Evolutionary conservation across 2,888 invertebrate species (phyloP).

Genomic region (Ectemnius cavifrons): DNA sequence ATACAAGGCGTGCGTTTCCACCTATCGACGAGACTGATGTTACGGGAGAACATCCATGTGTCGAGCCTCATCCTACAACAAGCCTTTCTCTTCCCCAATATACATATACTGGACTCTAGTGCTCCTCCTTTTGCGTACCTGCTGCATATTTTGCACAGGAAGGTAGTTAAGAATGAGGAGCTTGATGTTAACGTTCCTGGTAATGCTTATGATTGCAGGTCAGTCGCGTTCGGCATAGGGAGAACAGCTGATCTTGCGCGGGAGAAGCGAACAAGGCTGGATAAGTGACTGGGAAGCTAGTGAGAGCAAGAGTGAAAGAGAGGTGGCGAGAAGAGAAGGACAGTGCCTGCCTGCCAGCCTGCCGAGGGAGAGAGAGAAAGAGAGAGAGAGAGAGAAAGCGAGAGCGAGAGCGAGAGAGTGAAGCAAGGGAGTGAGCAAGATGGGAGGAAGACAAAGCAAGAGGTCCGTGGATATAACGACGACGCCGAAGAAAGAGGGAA

Average conservation of each 20-base stretch:
- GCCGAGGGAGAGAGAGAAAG: not conserved
- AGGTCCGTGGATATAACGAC: slow-evolving; percentile 92
- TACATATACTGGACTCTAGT: no score
- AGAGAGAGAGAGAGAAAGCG: not conserved
- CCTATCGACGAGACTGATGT: no score
- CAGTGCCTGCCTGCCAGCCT: not conserved
- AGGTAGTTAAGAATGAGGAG: not conserved
- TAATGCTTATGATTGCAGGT: slow-evolving; percentile 48
- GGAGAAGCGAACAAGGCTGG: slow-evolving; percentile 18
- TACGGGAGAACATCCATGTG: no score
- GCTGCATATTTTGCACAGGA: no score
- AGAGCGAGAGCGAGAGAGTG: not conserved
- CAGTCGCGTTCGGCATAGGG: slow-evolving; percentile 44
- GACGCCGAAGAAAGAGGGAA: slow-evolving; percentile 81
- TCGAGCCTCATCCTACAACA: no score
- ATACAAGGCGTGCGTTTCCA: no score
- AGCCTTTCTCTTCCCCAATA: no score
- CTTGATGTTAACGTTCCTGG: not conserved
- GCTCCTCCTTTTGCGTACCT: no score
- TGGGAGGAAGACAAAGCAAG: slow-evolving; percentile 93
- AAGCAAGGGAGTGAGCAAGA: slow-evolving; percentile 76
- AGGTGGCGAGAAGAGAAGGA: not conserved
- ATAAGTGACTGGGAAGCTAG: not conserved
- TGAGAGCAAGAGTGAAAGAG: not conserved
- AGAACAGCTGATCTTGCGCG: slow-evolving; percentile 36